Evolutionary conservation across 2,113 vertebrate genomes (phyloP), one percentile per base, ranked within the genome.

Genomic region (Ophiodon elongatus): DNA sequence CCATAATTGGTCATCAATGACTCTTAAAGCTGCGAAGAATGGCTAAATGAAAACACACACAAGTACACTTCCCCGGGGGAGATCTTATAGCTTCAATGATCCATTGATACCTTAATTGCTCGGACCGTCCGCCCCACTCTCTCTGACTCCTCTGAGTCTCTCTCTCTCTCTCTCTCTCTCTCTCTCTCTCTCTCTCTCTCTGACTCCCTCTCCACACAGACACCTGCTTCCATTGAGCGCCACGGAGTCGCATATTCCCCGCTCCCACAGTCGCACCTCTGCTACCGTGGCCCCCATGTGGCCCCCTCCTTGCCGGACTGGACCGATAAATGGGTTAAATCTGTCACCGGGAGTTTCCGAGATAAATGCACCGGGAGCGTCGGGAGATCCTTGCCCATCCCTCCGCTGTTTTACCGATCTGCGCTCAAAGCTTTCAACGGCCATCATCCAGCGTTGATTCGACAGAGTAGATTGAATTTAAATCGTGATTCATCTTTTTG

Each of bases 1-100:
- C 86, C 87, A 86, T 86, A 91, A 89, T 83, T 91, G 91, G 91
- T 80, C 88, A 87, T 90, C 80, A 84, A 66, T 86, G 75, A 65
- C 64, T 86, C 76, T 76, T 64, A 73, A 73, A 68, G 73, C 81
- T 60, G 81, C 73, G 73, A 88, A 84, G 62, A 84, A 78, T 73
- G 77, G 80, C n/a, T 77, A 43, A 86, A 86, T 81, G 39, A 83
- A 83, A 60, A 87, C 74, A 82, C 43, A 60, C 15, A 56, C 21
- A 25, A 54, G 50, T 47, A 63, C 76, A 27, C 25, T 33, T 39
- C 63, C 83, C 60, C 50, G 41, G 33, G 79, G 72, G 65, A 85
- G 54, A 78, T 73, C n/a, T 52, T 52, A 62, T 57, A 56, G 75
- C 74, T 78, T 73, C 63, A 76, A 17, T 71, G 77, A 85, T 82